Evolutionary conservation across 2,113 vertebrate genomes (phyloP).

Genomic region (Xenopus tropicalis): DNA sequence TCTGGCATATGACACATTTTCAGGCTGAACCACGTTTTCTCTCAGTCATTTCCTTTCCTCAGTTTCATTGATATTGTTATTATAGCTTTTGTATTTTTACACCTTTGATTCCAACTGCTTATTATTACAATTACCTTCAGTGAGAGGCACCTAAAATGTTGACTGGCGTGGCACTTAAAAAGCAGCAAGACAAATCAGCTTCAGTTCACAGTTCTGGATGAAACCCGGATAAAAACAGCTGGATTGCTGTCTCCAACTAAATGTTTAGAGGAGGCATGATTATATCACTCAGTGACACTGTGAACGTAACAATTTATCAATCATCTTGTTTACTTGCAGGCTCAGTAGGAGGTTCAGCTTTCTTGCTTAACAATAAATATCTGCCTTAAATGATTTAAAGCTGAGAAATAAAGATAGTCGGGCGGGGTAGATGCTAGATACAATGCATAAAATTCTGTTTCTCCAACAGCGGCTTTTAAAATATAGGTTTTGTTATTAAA

Average conservation of each 20-base stretch:
- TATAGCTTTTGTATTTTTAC: constrained; percentile 63
- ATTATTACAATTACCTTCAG: constrained; percentile 65
- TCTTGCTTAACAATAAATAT: constrained; percentile 67
- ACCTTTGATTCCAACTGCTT: constrained; percentile 64
- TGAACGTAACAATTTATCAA: constrained; percentile 77
- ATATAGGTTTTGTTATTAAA: no score
- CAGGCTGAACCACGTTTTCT: neutral
- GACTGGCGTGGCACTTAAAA: constrained; percentile 63
- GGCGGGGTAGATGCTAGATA: constrained; percentile 14
- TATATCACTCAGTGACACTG: constrained; percentile 71
- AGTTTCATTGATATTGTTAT: constrained; percentile 53
- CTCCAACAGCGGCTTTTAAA: no score
- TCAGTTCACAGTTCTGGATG: constrained; percentile 57
- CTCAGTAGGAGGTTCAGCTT: constrained; percentile 63
- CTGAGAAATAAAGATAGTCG: constrained; percentile 26
- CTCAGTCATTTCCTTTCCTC: constrained; percentile 46
- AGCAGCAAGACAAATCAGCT: constrained; percentile 71
- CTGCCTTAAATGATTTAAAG: constrained; percentile 46
- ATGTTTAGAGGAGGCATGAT: constrained; percentile 78
- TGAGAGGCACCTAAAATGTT: constrained; percentile 69
- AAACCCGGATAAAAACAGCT: constrained; percentile 75
- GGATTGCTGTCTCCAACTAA: constrained; percentile 75
- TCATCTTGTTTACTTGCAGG: constrained; percentile 68
- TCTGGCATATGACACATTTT: constrained; percentile 28
- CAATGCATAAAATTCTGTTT: neutral